Evolutionary conservation across 2,888 invertebrate species (phyloP).

Genomic region (Thymelicus lineola): DNA sequence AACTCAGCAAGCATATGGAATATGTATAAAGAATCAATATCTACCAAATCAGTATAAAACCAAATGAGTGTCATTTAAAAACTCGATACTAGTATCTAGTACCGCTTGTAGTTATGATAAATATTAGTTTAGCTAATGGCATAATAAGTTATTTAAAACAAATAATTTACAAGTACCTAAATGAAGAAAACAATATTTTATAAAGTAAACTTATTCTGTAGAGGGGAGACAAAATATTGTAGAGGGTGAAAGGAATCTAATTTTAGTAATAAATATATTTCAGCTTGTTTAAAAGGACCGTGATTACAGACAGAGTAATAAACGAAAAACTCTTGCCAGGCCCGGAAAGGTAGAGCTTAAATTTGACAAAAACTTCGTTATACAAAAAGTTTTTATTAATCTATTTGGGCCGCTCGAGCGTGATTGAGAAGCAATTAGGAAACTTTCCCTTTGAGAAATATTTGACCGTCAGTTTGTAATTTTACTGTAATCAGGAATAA

Average conservation of each 20-base stretch:
- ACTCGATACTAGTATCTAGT: no score
- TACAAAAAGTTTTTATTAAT: conserved; percentile 36
- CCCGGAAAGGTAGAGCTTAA: conserved; percentile 31
- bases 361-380: conserved; percentile 35
- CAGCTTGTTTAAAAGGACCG: conserved; percentile 29
- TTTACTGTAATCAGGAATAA: conserved; percentile 9
- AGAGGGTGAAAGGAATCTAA: conserved; percentile 25
- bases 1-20: no score
- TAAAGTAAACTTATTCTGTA: background rate
- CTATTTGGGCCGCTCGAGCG: conserved; percentile 25
- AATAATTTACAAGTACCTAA: no score
- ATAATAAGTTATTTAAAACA: no score
- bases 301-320: conserved; percentile 27
- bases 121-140: no score
- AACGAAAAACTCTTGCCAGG: conserved; percentile 21
- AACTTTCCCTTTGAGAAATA: conserved; percentile 35
- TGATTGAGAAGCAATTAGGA: conserved; percentile 34
- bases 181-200: no score
- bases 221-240: conserved; percentile 3
- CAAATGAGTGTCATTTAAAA: no score
- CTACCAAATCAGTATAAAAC: no score
- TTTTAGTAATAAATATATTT: conserved; percentile 32
- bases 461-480: conserved; percentile 28
- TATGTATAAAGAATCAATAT: no score
- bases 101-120: no score